A percentile compares a stretch with the other conserved stretches of the same genome.
phyloP scores from a whole-genome alignment of 1,140 invertebrate species.

The Drosophila pseudoobscura region DNA sequence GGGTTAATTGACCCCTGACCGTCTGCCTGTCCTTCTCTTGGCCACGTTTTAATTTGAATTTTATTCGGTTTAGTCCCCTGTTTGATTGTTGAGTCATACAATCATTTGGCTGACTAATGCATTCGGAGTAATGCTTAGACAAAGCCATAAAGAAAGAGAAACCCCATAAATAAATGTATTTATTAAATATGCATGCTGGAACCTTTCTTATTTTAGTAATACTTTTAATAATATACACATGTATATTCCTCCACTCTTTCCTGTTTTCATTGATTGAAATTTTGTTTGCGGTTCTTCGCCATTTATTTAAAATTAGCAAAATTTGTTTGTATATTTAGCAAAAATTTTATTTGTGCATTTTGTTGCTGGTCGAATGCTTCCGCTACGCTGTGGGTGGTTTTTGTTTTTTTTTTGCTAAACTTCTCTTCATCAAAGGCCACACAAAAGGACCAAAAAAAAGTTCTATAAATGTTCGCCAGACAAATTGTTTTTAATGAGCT shows the following conservation, averaged over 20 bases:
- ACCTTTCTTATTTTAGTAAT: too few species aligned
- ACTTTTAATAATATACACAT: too few species aligned
- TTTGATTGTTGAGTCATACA: slow-evolving; percentile 57
- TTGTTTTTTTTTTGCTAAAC: background rate
- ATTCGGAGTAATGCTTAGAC: slow-evolving; percentile 32
- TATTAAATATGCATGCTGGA: background rate
- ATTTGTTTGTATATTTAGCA: slow-evolving; percentile 43
- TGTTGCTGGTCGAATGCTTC: slow-evolving; percentile 9
- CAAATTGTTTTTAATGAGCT: slow-evolving; percentile 55
- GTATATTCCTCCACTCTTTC: background rate
- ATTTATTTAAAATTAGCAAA: slow-evolving; percentile 54
- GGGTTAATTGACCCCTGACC: slow-evolving; percentile 41
- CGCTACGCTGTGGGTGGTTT: too few species aligned
- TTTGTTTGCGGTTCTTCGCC: slow-evolving; percentile 28
- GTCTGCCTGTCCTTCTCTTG: background rate
- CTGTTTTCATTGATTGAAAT: slow-evolving; percentile 55
- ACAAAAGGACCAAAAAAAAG: background rate
- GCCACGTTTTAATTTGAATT: slow-evolving; percentile 60
- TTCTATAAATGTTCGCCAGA: slow-evolving; percentile 31
- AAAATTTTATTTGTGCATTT: background rate
- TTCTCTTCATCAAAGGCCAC: slow-evolving; percentile 29
- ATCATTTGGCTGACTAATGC: slow-evolving; percentile 59
- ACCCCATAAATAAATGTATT: slow-evolving; percentile 1
- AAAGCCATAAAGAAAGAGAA: slow-evolving; percentile 16
- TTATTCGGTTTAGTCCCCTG: slow-evolving; percentile 37